Evolutionary conservation across 1,140 invertebrate species (phyloP), one percentile per base, ranked within the genome.

Genomic region (Brachionus asplanchnoidis): DNA sequence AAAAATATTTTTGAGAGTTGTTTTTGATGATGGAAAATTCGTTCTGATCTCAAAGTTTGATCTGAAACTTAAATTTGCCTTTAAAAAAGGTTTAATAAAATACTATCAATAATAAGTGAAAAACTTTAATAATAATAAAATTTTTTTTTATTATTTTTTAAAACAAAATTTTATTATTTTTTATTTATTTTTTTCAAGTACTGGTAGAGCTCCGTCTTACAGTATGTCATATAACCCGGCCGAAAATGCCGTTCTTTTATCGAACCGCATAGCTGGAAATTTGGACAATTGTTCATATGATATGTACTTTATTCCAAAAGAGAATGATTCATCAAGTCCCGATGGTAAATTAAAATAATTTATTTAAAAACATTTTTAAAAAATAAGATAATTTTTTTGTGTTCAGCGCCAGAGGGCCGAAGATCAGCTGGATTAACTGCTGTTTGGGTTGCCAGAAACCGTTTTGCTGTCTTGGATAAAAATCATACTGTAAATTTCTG

Each of bases 191-290:
- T 73, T 44, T 60, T 60, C 17, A 46, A 56, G 42, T 66, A 14
- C 46, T 82, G 66, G 28, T 40, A 36, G 75, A 83, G 65, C 56
- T 85, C 84, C 84, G 65, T 73, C 84, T 12, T 84, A 86, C 87
- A 95, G 94, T 87, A 94, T 99, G 92, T 97, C 95, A 0, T 97
- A 98, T 88, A 99, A 99, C 90, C 95, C 96, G 78, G 96, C 97
- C 2, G 94, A 97, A 87, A 95, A 97, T 90, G 93, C 95, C 17
- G 93, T 98, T 53, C 90, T 98, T 0, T 90, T 97, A 1, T 66
- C 66, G 94, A 93, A 85, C 95, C 93, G 28, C 87, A 94, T 78
- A 92, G 93, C 0, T 89, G 91, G 68, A 1, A 91, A 93, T 85
- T 89, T 94, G 46, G 97, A 99, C 87, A 97, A 95, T 88, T 95